Evolutionary conservation across 2,797 vertebrate species (phyloP).

Genomic region (Rhinichthys osculus): DNA sequence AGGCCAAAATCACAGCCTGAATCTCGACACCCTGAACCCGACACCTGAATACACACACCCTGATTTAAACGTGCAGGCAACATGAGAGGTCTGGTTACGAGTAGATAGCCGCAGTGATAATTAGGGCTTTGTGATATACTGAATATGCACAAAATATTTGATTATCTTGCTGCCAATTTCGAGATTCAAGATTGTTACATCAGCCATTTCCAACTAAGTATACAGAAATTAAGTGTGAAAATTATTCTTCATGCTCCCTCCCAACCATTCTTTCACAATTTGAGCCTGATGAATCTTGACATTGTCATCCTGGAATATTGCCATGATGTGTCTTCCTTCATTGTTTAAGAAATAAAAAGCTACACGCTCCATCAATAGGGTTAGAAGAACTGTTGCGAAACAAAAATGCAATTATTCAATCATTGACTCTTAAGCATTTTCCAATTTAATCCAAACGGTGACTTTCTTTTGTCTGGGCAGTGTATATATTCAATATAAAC

Average conservation of each 20-base stretch:
- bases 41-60: slow-evolving; percentile 28
- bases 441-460: not conserved
- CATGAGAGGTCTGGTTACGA: not conserved
- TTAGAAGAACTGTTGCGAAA: too few species aligned
- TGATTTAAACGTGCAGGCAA: not conserved
- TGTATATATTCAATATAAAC: not conserved
- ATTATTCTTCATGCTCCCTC: too few species aligned
- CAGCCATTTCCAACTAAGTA: not conserved
- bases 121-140: not conserved
- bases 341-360: too few species aligned
- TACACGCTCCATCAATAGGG: too few species aligned
- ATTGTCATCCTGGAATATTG: too few species aligned
- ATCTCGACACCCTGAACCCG: not conserved
- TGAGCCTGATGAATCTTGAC: too few species aligned
- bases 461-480: too few species aligned
- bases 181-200: not conserved
- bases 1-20: slow-evolving; percentile 16
- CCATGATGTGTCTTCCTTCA: too few species aligned
- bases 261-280: too few species aligned
- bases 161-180: not conserved
- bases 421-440: not conserved
- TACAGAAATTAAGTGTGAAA: not conserved
- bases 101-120: not conserved
- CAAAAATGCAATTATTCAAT: too few species aligned
- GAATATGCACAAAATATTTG: not conserved